Percentiles rank a stretch among this genome's conserved stretches.
These are phyloP conservation scores for Ceuthmochares aereus DNA, from an alignment of 2,113 vertebrate genomes.

Conservation along the genomic window DNA sequence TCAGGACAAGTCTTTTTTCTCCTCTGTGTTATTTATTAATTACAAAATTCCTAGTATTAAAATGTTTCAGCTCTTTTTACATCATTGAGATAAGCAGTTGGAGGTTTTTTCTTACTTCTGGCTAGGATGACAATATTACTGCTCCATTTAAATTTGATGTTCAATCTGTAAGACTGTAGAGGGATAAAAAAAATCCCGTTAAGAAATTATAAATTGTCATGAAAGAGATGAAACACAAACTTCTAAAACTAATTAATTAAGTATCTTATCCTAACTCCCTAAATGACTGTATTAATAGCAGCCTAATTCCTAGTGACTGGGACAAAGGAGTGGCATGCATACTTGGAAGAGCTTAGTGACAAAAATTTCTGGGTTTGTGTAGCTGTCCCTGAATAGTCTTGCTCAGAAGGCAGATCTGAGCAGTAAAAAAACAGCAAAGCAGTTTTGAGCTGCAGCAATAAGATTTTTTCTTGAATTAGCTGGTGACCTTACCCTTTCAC, in stretches of 20 bases:
- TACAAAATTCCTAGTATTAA: background rate
- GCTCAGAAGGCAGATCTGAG: background rate
- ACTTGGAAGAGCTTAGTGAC: background rate
- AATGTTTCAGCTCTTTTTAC: background rate
- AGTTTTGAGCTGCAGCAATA: background rate
- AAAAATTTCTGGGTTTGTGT: background rate
- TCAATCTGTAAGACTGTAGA: background rate
- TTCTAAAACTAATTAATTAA: slow-evolving; percentile 37
- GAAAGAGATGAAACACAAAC: background rate
- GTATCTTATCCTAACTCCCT: slow-evolving; percentile 2
- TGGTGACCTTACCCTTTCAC: slow-evolving; percentile 4
- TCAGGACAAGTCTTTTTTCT: background rate
- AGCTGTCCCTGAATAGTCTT: background rate
- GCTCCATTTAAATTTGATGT: background rate
- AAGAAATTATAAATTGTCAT: background rate
- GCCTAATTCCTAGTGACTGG: background rate
- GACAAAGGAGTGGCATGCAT: background rate
- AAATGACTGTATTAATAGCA: background rate
- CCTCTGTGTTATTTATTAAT: background rate
- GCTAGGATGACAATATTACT: background rate
- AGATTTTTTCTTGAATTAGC: background rate
- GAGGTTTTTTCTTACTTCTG: background rate
- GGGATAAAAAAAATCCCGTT: background rate
- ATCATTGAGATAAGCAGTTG: background rate
- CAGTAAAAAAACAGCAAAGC: background rate